These are phyloP conservation scores for Diplodus sargus DNA, from an alignment of 2,797 vertebrate genomes.

Conservation along the genomic window DNA sequence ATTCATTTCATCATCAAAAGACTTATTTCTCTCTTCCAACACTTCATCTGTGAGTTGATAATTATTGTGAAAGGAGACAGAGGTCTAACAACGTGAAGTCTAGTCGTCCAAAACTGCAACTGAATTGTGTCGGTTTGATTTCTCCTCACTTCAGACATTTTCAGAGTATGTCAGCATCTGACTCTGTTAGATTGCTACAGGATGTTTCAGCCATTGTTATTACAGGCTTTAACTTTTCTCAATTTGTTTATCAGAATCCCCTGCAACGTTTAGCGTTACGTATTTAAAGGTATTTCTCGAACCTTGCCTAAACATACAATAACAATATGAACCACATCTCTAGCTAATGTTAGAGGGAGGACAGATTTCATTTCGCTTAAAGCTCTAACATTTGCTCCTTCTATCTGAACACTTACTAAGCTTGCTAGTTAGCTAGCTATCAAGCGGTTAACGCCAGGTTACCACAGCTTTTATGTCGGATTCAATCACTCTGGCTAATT, in stretches of 20 bases:
- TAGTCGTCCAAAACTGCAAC: not conserved
- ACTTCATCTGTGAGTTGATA: not conserved
- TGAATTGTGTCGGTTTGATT: not conserved
- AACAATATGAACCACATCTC: not conserved
- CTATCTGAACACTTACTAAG: not conserved
- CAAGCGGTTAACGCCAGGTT: not conserved
- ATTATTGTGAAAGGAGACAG: not conserved
- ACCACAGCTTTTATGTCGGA: not conserved
- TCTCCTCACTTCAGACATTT: not conserved
- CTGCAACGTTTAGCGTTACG: not conserved
- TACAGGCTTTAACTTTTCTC: not conserved
- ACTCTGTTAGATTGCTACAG: not conserved
- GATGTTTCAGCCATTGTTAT: not conserved
- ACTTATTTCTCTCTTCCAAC: not conserved
- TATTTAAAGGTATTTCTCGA: not conserved
- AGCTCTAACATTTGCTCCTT: not conserved
- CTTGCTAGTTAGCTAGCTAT: not conserved
- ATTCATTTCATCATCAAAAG: not conserved
- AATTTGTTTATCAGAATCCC: not conserved
- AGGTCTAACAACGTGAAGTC: not conserved
- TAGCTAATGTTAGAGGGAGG: too few species aligned
- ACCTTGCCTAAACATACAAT: not conserved
- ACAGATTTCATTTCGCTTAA: not conserved
- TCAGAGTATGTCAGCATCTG: not conserved
- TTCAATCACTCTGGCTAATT: slow-evolving; percentile 24